Evolutionary conservation across 2,113 vertebrate species (phyloP).

Genomic region (Galeopterus variegatus): DNA sequence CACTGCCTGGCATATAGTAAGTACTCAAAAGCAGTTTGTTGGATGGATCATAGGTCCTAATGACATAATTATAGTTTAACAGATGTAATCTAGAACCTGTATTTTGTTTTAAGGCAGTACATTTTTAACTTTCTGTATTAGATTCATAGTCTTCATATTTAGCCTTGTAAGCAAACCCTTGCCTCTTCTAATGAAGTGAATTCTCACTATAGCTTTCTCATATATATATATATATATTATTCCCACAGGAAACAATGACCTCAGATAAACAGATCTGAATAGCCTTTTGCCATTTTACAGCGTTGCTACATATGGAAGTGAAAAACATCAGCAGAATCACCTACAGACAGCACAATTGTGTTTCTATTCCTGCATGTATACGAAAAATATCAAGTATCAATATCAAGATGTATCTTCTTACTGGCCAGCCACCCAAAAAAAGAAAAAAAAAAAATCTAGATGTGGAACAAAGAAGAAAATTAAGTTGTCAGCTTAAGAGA

Average conservation of each 20-base stretch:
- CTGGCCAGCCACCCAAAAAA: too few species aligned
- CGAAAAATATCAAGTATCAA: slow-evolving; percentile 26
- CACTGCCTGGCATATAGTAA: neutral
- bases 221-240: neutral
- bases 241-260: neutral
- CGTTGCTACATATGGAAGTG: neutral
- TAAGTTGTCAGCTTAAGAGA: neutral
- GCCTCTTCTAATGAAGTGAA: slow-evolving; percentile 19
- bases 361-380: neutral
- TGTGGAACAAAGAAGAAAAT: neutral
- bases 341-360: neutral
- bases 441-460: too few species aligned
- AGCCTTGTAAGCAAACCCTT: neutral
- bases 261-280: neutral
- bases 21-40: neutral
- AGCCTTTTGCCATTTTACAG: slow-evolving; percentile 31
- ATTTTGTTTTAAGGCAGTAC: slow-evolving; percentile 21
- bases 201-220: neutral
- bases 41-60: neutral
- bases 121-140: slow-evolving; percentile 47
- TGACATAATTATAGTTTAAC: neutral
- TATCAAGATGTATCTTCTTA: neutral
- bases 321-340: slow-evolving; percentile 52
- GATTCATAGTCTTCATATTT: neutral
- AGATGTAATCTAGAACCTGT: neutral